Evolutionary conservation across 2,797 vertebrate genomes (phyloP).

Genomic region (Megalops cyprinoides): DNA sequence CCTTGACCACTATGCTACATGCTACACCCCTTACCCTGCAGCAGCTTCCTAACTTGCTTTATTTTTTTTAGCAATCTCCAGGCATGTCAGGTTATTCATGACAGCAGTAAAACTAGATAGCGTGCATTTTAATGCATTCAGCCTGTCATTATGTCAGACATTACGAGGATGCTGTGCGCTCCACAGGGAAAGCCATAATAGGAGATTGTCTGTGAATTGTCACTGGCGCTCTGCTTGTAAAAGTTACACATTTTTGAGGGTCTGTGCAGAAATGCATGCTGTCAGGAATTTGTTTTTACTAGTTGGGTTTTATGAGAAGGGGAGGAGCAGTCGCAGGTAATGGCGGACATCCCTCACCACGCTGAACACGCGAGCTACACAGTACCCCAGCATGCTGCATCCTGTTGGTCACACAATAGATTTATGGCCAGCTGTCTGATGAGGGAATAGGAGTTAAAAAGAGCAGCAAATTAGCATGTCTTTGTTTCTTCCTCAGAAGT

Average conservation of each 20-base stretch:
- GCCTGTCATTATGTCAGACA: conserved; percentile 65
- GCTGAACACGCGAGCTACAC: conserved; percentile 21
- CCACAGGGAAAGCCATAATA: conserved; percentile 39
- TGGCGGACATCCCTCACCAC: conserved; percentile 1
- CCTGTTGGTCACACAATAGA: no score
- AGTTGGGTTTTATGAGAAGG: conserved; percentile 43
- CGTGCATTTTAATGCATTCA: conserved; percentile 62
- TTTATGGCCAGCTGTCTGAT: neutral
- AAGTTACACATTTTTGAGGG: conserved; percentile 29
- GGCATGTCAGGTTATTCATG: conserved; percentile 64
- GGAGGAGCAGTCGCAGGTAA: neutral
- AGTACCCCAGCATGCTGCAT: no score
- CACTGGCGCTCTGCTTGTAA: conserved; percentile 43
- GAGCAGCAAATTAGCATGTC: conserved; percentile 42
- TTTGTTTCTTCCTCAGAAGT: conserved; percentile 37
- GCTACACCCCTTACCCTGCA: no score
- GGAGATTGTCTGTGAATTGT: conserved; percentile 35
- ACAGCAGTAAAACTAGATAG: conserved; percentile 64
- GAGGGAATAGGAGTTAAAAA: neutral
- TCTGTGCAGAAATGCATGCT: conserved; percentile 28
- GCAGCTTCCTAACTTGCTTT: no score
- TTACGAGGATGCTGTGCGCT: conserved; percentile 48
- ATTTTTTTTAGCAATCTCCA: no score
- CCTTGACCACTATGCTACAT: no score
- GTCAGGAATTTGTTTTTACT: conserved; percentile 21